phyloP scores from a whole-genome alignment of 2,113 vertebrate species.

The Montifringilla adamsi region DNA sequence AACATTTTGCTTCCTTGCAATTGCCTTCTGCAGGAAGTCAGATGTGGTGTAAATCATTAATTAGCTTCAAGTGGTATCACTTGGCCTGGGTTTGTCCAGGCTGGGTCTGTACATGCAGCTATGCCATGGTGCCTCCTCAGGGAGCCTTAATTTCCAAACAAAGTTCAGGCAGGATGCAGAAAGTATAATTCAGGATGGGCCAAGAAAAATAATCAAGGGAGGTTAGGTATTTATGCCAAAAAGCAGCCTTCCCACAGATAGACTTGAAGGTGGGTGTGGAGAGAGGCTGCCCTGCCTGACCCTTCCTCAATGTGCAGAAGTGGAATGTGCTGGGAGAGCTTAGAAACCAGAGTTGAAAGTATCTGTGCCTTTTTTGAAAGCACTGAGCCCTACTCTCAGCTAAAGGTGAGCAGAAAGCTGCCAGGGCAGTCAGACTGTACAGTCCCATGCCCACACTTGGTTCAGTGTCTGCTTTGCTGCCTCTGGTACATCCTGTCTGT shows the following conservation, averaged over 20 bases:
- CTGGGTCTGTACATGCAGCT: neutral
- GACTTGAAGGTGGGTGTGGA: neutral
- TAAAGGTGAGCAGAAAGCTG: neutral
- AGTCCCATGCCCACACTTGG: neutral
- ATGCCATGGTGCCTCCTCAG: neutral
- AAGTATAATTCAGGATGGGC: neutral
- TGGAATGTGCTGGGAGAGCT: fast-evolving
- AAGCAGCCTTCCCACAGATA: neutral
- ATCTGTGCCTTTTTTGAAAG: neutral
- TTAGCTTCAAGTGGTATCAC: neutral
- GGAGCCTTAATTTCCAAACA: neutral
- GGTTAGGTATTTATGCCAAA: neutral
- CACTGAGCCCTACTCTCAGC: neutral
- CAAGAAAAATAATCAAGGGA: neutral
- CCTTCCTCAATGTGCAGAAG: neutral
- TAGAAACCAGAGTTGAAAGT: neutral
- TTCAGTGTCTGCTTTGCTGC: neutral
- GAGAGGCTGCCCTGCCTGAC: neutral
- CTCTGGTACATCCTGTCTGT: neutral
- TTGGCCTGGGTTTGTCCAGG: neutral
- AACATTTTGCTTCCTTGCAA: neutral
- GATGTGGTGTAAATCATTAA: neutral
- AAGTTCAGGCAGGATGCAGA: neutral
- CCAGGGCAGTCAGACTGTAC: neutral
- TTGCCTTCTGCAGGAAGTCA: neutral